Percentiles rank a stretch among this genome's conserved stretches.
Conservation (phyloP, 1,140 invertebrate species). For the Pomacea maculata region DNA sequence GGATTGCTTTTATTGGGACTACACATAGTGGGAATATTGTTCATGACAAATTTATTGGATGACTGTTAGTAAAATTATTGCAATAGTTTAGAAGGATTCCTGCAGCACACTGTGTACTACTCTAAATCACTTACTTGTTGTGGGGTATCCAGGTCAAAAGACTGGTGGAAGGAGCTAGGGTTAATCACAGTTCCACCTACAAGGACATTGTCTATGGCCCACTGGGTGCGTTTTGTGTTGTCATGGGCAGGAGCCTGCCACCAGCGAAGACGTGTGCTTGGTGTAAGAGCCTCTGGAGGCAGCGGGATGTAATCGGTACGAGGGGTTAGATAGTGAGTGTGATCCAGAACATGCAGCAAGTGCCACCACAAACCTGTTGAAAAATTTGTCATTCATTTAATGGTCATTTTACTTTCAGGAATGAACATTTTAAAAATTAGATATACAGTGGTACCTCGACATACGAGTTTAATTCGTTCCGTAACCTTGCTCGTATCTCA, state of each 20-base stretch:
- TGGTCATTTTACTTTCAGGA: no score
- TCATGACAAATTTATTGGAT: no score
- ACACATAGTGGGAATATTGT: no score
- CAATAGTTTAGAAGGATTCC: neutral
- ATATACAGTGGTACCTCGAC: no score
- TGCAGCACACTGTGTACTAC: neutral
- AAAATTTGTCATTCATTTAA: no score
- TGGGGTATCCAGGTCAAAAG: conserved; percentile 54
- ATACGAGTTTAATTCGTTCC: no score
- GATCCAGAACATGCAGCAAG: conserved; percentile 63
- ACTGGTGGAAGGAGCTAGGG: conserved; percentile 59
- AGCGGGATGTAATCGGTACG: conserved; percentile 62
- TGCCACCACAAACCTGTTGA: conserved; percentile 64
- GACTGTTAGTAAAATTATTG: no score
- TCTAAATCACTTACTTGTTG: neutral
- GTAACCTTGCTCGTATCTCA: no score
- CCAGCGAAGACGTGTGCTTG: conserved; percentile 62
- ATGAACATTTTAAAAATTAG: no score
- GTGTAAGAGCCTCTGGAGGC: conserved; percentile 57
- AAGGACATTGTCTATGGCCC: conserved; percentile 66
- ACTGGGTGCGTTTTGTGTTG: conserved; percentile 48
- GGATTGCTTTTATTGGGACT: no score
- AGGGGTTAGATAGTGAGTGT: conserved; percentile 52
- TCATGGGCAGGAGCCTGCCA: conserved; percentile 53
- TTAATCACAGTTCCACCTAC: conserved; percentile 67